Evolutionary conservation across 2,797 vertebrate species (phyloP).

Genomic region (Antrozous pallidus): DNA sequence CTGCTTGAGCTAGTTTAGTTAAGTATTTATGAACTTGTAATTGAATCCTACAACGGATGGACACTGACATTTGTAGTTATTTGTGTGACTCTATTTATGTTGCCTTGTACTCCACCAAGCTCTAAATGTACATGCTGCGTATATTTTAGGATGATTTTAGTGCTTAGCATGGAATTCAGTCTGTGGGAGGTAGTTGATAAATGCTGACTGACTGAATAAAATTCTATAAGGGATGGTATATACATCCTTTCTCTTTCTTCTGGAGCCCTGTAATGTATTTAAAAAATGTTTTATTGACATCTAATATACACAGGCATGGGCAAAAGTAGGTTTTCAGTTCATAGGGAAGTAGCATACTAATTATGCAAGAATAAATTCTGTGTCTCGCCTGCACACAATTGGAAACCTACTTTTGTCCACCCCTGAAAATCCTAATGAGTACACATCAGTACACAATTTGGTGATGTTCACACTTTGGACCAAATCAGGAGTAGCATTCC

Average conservation of each 20-base stretch:
- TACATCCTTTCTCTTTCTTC: background rate
- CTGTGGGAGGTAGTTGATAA: background rate
- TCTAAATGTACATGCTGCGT: background rate
- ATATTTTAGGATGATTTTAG: background rate
- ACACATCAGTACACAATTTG: background rate
- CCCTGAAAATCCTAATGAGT: background rate
- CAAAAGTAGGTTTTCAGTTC: background rate
- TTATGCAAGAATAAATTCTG: background rate
- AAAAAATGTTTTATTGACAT: background rate
- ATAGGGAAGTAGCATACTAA: background rate
- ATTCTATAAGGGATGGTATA: background rate
- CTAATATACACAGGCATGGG: background rate
- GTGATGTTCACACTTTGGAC: background rate
- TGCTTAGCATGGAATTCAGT: background rate
- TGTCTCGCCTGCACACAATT: background rate
- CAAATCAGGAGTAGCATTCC: background rate
- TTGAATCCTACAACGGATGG: background rate
- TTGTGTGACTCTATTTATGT: background rate
- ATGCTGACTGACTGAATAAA: background rate
- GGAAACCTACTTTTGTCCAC: background rate
- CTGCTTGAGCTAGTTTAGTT: conserved; percentile 10
- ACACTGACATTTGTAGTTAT: background rate
- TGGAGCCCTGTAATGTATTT: background rate
- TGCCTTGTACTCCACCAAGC: background rate
- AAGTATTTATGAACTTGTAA: conserved; percentile 18